Evolutionary conservation across 2,888 invertebrate species (phyloP), one percentile per base, ranked within the genome.

Genomic region (Chymomyza amoena): DNA sequence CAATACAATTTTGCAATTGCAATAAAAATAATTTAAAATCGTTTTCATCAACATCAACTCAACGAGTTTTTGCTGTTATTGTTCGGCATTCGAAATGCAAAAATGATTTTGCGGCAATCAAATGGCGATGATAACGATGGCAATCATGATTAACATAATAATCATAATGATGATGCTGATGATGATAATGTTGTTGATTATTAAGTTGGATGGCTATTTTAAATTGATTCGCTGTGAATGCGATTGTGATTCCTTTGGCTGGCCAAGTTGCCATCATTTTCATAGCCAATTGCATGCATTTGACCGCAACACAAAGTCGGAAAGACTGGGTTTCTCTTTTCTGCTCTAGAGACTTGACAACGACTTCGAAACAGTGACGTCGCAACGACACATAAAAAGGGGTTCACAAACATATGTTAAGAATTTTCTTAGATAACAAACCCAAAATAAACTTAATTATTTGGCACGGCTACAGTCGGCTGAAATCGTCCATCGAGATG

Each of bases 1-100:
- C 79, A 81, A 76, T 81, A 83, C 72, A 76, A 81, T 81, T 83
- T 86, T 84, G 83, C 84, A 84, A 84, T 84, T 83, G 83, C 80
- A 83, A 84, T 84, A 84, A 89, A 45, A 89, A 86, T 87, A 89
- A 90, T 89, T 90, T 90, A 88, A 90, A 89, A 88, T 89, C 90
- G 89, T 89, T 87, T 89, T 89, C 90, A 89, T 89, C 90, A 90
- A 84, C 87, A 82, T 76, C 83, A 78, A 71, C 77, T 82, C 78
- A 87, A 90, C 81, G 84, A 82, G 82, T 77, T 84, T 79, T 54
- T 54, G 20, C 20, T 54, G 64, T 56, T 56, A 57, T 65, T 16
- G 69, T 66, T 71, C 13, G 70, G 61, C 68, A 25, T 56, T 66
- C 71, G 66, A 75, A 76, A 73, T 81, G 80, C 70, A 81, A 75